Evolutionary conservation across 1,140 invertebrate genomes (phyloP), one percentile per base, ranked within the genome.

Genomic region (Hyposmocoma kahamanoa): DNA sequence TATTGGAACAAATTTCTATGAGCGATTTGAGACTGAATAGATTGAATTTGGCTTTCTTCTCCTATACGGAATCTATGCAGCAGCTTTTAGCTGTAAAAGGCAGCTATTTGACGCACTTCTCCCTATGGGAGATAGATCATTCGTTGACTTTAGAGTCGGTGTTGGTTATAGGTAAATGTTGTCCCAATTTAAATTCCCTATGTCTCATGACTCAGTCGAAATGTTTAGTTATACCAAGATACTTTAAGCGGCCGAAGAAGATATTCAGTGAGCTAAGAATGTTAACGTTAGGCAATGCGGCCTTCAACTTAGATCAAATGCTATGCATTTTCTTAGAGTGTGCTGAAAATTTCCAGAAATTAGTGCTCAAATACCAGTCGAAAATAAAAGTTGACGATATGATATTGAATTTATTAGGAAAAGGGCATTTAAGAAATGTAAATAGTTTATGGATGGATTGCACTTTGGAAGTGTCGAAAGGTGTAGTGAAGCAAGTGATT

Each of bases 11-110:
- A 48, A 73, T 87, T 41, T 56, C 72, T 0, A 39, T 50, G 9
- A 86, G 81, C 43, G 72, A 87, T 44, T 58, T 84, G 15, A 57
- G 67, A 32, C 58, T 87, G 34, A 62, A 57, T 50, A 72, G 69
- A 39, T 67, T 87, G 36, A 72, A 84, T 53, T 66, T 86, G 28
- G 84, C 81, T 1, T 87, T 84, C 56, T 86, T 86, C 51, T 79
- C 81, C 17, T 84, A 75, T 39, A 67, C 71, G 8, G 58, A 71
- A 26, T 73, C 76, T 5, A 71, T 86, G 67, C 56, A 70, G 30
- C 60, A 72, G 19, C 70, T 86, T 21, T 50, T 87, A 22, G 32
- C 52, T 15, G 55, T 78, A 2, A 85, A 86, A 65, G 85, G 85
- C 5, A 53, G 42, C 21, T 74, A 84, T 58, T 71, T 87, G 24